Percentiles rank a stretch among this genome's conserved stretches.
Evolutionary conservation across 2,888 invertebrate genomes (phyloP).

Genomic region (Synergus gifuensis): DNA sequence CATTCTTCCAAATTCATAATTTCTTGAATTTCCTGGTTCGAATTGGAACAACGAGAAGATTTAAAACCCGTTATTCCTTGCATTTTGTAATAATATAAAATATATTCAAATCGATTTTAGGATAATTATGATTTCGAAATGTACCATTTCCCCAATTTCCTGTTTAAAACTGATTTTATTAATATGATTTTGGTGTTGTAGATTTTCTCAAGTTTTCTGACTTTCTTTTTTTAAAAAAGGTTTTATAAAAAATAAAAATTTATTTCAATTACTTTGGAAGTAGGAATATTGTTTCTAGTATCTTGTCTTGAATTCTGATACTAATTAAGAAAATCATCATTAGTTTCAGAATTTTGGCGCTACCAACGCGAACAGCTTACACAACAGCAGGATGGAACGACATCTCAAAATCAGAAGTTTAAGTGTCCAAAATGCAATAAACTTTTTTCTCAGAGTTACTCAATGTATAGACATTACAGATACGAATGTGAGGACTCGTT

Average conservation of each 20-base stretch:
- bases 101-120: too few species aligned
- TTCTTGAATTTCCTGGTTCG: background rate
- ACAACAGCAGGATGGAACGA: slow-evolving; percentile 14
- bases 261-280: background rate
- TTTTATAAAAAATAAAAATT: too few species aligned
- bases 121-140: too few species aligned
- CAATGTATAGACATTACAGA: slow-evolving; percentile 74
- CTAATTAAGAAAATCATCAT: background rate
- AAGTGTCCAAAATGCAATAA: slow-evolving; percentile 71
- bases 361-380: background rate
- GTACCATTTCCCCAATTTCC: too few species aligned
- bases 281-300: background rate
- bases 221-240: too few species aligned
- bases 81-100: too few species aligned
- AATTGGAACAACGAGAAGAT: background rate
- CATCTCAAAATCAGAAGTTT: slow-evolving; percentile 51
- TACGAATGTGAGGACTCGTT: slow-evolving; percentile 75
- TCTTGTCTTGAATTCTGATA: background rate
- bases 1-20: background rate
- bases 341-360: background rate
- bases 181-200: too few species aligned
- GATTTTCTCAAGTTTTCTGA: too few species aligned
- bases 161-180: too few species aligned
- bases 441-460: slow-evolving; percentile 71
- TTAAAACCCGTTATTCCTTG: too few species aligned